A percentile compares a stretch with the other conserved stretches of the same genome.
These are phyloP conservation scores for Spondyliosoma cantharus DNA, from an alignment of 2,797 vertebrate genomes.

Conservation along the genomic window DNA sequence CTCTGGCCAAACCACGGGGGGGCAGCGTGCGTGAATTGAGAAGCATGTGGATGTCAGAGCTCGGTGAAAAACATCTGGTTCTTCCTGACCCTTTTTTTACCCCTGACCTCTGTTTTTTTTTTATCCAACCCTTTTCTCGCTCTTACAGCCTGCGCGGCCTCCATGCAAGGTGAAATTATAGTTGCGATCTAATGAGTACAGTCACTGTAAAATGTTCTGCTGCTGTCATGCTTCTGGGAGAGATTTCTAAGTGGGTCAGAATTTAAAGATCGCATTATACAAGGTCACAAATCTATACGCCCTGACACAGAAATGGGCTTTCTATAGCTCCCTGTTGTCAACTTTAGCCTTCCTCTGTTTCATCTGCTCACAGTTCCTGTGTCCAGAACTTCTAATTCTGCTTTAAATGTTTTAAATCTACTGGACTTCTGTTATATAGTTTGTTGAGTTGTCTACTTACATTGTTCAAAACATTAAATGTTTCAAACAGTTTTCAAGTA, in stretches of 20 bases:
- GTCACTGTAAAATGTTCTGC: slow-evolving; percentile 27
- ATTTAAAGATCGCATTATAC: slow-evolving; percentile 3
- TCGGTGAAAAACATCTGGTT: slow-evolving; percentile 73
- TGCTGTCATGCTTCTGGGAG: background rate
- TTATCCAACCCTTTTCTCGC: slow-evolving; percentile 14
- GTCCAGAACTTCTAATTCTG: background rate
- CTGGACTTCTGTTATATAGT: no score
- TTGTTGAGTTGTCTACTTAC: no score
- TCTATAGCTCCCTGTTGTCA: background rate
- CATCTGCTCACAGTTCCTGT: background rate
- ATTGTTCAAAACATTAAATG: no score
- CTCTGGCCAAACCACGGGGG: slow-evolving; percentile 58
- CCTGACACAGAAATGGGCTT: background rate
- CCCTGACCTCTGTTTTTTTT: slow-evolving; percentile 38
- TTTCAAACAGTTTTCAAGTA: no score
- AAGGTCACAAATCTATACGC: slow-evolving; percentile 13
- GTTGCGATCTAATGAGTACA: background rate
- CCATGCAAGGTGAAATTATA: slow-evolving; percentile 18
- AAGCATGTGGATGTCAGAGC: slow-evolving; percentile 59
- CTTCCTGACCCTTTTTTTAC: slow-evolving; percentile 52
- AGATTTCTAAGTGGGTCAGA: slow-evolving; percentile 27
- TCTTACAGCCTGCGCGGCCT: slow-evolving; percentile 21
- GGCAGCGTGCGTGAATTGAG: slow-evolving; percentile 45
- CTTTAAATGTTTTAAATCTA: no score
- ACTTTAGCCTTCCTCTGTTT: background rate